Conservation (phyloP, 2,113 vertebrate genomes). For the Marcusenius ussheri region DNA sequence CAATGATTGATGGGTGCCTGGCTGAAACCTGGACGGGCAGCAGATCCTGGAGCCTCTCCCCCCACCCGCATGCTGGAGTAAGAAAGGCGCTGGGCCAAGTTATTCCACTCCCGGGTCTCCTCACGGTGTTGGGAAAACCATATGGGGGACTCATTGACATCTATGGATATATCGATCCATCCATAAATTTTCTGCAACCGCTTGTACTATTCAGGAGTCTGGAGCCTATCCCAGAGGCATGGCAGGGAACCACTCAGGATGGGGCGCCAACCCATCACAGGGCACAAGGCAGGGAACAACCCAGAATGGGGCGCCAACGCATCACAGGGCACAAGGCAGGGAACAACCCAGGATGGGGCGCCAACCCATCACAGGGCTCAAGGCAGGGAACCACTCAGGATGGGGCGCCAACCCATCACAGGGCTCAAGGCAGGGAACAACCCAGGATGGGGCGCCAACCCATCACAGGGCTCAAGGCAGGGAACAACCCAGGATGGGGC, state of each 20-base stretch:
- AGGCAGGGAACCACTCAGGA: neutral
- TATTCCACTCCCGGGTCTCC: neutral
- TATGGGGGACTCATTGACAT: neutral
- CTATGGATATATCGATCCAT: neutral
- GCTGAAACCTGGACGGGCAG: neutral
- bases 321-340: neutral
- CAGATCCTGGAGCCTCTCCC: neutral
- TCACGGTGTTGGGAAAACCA: neutral
- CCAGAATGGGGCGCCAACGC: neutral
- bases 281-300: neutral
- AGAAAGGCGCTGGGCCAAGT: constrained; percentile 21
- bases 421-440: neutral
- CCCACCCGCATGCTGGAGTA: neutral
- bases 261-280: neutral
- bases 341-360: neutral
- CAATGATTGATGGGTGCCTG: constrained; percentile 50
- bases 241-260: neutral
- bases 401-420: neutral
- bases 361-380: neutral
- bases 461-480: neutral
- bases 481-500: neutral
- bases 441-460: neutral
- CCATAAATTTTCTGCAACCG: neutral
- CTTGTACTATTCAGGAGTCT: neutral
- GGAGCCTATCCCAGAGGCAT: neutral